A percentile compares a stretch with the other conserved stretches of the same genome.
phyloP scores from a whole-genome alignment of 2,888 invertebrate genomes.

The Tholera decimalis region DNA sequence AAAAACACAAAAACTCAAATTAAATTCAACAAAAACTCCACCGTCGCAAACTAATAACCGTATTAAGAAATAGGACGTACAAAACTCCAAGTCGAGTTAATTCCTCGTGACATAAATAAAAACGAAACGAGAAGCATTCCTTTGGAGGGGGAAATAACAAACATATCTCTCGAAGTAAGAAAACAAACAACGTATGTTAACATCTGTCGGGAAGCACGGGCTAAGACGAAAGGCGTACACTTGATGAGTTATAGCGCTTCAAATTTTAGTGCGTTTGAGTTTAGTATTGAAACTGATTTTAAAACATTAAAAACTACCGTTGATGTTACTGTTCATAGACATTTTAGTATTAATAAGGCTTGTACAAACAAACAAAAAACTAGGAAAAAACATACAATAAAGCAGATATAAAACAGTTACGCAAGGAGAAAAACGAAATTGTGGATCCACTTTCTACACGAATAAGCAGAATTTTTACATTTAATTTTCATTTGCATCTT shows the following conservation, averaged over 20 bases:
- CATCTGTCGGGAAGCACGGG: slow-evolving; percentile 88
- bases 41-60: slow-evolving; percentile 71
- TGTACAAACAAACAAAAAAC: background rate
- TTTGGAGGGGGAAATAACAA: slow-evolving; percentile 84
- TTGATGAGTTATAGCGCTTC: slow-evolving; percentile 62
- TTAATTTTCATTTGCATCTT: no score
- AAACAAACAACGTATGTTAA: slow-evolving; percentile 91
- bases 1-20: background rate
- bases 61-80: slow-evolving; percentile 85
- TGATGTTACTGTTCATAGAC: background rate
- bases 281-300: slow-evolving; percentile 14
- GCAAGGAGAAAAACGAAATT: no score
- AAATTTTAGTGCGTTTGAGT: slow-evolving; percentile 56
- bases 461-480: no score
- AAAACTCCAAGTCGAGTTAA: slow-evolving; percentile 83
- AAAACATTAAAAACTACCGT: slow-evolving; percentile 1
- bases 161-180: slow-evolving; percentile 90
- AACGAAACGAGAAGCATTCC: slow-evolving; percentile 80
- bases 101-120: slow-evolving; percentile 90
- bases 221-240: slow-evolving; percentile 66
- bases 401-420: no score
- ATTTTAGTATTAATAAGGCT: background rate
- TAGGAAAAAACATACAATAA: background rate
- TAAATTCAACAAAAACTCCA: slow-evolving; percentile 18
- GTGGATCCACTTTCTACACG: no score